Conservation (phyloP, 2,888 invertebrate genomes). For the Choreutis nemorana region DNA sequence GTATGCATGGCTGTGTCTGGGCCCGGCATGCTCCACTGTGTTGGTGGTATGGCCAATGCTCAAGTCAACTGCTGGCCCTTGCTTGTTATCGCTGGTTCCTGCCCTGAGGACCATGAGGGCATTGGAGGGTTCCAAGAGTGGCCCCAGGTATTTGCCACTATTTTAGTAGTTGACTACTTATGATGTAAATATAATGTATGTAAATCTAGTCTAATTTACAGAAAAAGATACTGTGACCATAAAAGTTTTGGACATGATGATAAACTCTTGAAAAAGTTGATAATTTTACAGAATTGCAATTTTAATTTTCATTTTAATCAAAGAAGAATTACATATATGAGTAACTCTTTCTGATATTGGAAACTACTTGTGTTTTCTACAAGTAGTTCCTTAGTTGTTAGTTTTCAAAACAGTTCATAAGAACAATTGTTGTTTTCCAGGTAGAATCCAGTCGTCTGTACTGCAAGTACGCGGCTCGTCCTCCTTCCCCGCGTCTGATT, state of each 20-base stretch:
- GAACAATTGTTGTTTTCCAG: conserved; percentile 23
- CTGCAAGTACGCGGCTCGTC: conserved; percentile 91
- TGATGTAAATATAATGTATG: too few relatives aligned
- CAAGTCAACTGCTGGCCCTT: conserved; percentile 96
- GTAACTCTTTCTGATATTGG: neutral
- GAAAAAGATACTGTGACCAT: too few relatives aligned
- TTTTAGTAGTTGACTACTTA: too few relatives aligned
- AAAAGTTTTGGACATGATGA: too few relatives aligned
- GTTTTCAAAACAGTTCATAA: neutral
- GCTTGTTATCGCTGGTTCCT: conserved; percentile 91
- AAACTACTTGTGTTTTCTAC: neutral
- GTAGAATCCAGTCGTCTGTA: conserved; percentile 87
- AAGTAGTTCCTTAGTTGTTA: too few relatives aligned
- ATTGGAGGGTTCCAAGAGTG: conserved; percentile 97
- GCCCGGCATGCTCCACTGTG: conserved; percentile 91
- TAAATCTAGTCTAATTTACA: too few relatives aligned
- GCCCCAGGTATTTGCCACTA: conserved; percentile 85
- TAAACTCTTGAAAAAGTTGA: too few relatives aligned
- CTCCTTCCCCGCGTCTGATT: conserved; percentile 81
- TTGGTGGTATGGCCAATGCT: conserved; percentile 97
- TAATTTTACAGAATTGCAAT: too few relatives aligned
- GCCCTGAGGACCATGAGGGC: conserved; percentile 91
- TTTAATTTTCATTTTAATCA: too few relatives aligned
- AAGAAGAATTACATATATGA: too few relatives aligned
- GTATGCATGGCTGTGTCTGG: conserved; percentile 95